Conservation (phyloP, 2,113 vertebrate genomes). For the Grammomys surdaster region DNA sequence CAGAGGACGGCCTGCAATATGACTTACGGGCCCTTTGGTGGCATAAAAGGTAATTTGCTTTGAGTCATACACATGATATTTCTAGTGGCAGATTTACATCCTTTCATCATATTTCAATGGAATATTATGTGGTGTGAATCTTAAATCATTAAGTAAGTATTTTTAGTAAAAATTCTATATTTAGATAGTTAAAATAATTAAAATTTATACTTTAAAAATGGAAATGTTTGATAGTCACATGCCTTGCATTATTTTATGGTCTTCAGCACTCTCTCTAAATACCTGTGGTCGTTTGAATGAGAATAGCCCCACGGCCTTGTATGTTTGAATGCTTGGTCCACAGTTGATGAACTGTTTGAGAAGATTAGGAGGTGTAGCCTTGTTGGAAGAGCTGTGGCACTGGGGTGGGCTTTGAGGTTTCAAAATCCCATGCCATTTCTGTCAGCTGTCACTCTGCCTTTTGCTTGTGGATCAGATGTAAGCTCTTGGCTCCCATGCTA, state of each 20-base stretch:
- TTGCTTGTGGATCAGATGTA: background rate
- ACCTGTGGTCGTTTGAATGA: background rate
- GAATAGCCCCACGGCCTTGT: background rate
- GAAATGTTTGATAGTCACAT: background rate
- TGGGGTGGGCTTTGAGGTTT: background rate
- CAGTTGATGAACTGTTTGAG: background rate
- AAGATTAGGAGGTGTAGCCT: background rate
- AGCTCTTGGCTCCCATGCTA: background rate
- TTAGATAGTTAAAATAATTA: conserved; percentile 6
- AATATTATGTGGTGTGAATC: background rate
- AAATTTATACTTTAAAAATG: background rate
- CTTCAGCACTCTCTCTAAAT: background rate
- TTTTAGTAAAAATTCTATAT: conserved; percentile 41
- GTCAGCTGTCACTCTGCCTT: background rate
- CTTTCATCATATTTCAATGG: background rate
- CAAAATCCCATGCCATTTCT: too few species aligned
- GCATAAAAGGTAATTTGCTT: conserved; percentile 91
- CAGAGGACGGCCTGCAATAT: conserved; percentile 97
- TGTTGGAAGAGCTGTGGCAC: background rate
- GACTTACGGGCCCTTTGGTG: conserved; percentile 96
- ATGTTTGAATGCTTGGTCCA: background rate
- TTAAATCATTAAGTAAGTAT: background rate
- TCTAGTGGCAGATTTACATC: background rate
- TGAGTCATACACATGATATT: background rate
- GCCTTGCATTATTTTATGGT: background rate